Base-by-base conservation (phyloP, 2,888 invertebrate genomes). In the Monochamus alternatus region DNA sequence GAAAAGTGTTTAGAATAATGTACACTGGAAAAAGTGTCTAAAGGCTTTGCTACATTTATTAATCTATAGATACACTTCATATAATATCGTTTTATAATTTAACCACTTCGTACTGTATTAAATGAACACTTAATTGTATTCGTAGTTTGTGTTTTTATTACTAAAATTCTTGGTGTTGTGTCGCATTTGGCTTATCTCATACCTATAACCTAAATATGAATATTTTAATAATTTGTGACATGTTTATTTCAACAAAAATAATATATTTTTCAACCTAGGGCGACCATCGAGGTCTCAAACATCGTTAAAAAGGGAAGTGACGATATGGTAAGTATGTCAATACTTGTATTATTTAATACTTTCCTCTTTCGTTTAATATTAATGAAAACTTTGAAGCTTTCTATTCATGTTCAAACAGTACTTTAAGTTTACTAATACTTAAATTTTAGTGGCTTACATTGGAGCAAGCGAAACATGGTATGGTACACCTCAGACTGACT, bases 391-490 rank as follows among this genome's bases (percentile, higher is more conserved):
- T n/a, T n/a, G n/a, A n/a, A n/a, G n/a, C n/a, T n/a, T n/a, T n/a
- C n/a, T n/a, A n/a, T n/a, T n/a, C 38, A 38, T 38, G 38, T 38
- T 38, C 38, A 4, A 52, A 31, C 4, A 66, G 14, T 9, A 8
- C 3, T 44, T 44, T 8, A 44, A 68, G 52, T 55, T 44, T 59
- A 58, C 5, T 66, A 51, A 52, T 4, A 62, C 64, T 73, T 65
- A 10, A 69, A 75, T 88, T 88, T 55, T 89, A 98, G 97, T 98
- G 99, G 98, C 92, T 97, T 81, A 96, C 97, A 0, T 91, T 99
- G 82, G 98, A 98, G 88, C 95, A 97, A 89, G 98, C 97, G 8
- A 98, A 97, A 88, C 96, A 97, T 86, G 99, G 99, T 5, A 94
- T 97, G 90, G 92, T 99, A 0, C 97, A 98, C 86, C 89, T 99